A percentile compares a stretch with the other conserved stretches of the same genome.
Evolutionary conservation across 2,797 vertebrate species (phyloP).

Genomic region (Australoheros facetus): DNA sequence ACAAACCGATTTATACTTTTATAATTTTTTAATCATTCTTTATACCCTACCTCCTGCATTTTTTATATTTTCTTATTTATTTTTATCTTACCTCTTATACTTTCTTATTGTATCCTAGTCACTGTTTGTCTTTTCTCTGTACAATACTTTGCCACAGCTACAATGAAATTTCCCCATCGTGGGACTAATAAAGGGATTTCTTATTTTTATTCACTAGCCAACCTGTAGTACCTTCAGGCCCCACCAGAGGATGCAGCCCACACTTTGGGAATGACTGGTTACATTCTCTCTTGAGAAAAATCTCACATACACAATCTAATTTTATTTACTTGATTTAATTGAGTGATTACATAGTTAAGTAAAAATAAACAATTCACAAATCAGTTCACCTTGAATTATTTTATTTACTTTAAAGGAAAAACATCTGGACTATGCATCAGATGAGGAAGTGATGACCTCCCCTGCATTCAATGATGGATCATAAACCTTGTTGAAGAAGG

Average conservation of each 20-base stretch:
- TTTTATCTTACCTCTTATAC: too few species aligned
- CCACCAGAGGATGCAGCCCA: neutral
- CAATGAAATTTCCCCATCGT: too few species aligned
- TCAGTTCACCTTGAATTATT: neutral
- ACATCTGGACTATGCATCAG: constrained; percentile 41
- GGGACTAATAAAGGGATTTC: too few species aligned
- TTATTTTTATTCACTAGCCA: neutral
- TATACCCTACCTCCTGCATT: too few species aligned
- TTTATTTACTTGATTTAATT: constrained; percentile 8
- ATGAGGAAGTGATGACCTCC: neutral
- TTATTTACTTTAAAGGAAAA: neutral
- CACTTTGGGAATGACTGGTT: neutral
- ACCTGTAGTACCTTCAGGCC: neutral
- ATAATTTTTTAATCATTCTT: too few species aligned
- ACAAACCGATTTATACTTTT: too few species aligned
- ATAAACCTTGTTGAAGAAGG: constrained; percentile 63
- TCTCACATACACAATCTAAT: neutral
- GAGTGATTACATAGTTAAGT: neutral
- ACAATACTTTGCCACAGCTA: too few species aligned
- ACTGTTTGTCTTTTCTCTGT: too few species aligned
- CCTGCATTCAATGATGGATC: neutral
- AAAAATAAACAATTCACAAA: neutral
- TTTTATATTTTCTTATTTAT: too few species aligned
- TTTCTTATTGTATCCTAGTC: too few species aligned
- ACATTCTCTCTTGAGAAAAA: constrained; percentile 7